Conservation (phyloP, 92 coral and sea anemone genomes). For the Parazoanthus swiftii region DNA sequence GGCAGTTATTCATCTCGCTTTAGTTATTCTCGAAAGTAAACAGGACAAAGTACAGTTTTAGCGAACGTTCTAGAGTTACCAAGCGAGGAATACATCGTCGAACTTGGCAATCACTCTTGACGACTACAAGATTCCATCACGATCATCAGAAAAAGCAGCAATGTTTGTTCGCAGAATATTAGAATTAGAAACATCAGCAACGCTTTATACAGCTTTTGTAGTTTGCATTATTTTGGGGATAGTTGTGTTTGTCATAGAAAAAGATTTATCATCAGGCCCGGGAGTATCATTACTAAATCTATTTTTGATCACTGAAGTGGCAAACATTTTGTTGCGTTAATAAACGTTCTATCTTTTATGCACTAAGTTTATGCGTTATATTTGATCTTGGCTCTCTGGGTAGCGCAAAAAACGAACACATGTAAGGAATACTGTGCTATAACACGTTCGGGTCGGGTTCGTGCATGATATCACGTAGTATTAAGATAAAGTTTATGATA, state of each 20-base stretch:
- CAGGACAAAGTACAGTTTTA: neutral
- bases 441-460: neutral
- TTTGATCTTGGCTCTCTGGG: neutral
- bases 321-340: too few relatives aligned
- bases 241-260: neutral
- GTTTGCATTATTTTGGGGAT: neutral
- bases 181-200: too few relatives aligned
- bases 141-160: neutral
- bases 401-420: neutral
- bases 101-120: neutral
- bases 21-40: neutral
- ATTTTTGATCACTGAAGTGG: neutral
- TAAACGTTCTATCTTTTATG: neutral
- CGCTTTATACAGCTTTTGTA: too few relatives aligned
- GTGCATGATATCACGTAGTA: neutral
- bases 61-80: constrained; percentile 1
- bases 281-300: neutral
- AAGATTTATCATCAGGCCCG: neutral
- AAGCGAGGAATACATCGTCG: neutral
- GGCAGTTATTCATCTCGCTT: neutral
- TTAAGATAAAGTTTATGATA: neutral
- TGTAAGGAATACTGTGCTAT: neutral
- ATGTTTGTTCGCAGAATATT: neutral
- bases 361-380: neutral
- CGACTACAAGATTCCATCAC: neutral